A percentile compares a stretch with the other conserved stretches of the same genome.
phyloP scores from a whole-genome alignment of 2,113 vertebrate species.

The Cromileptes altivelis region DNA sequence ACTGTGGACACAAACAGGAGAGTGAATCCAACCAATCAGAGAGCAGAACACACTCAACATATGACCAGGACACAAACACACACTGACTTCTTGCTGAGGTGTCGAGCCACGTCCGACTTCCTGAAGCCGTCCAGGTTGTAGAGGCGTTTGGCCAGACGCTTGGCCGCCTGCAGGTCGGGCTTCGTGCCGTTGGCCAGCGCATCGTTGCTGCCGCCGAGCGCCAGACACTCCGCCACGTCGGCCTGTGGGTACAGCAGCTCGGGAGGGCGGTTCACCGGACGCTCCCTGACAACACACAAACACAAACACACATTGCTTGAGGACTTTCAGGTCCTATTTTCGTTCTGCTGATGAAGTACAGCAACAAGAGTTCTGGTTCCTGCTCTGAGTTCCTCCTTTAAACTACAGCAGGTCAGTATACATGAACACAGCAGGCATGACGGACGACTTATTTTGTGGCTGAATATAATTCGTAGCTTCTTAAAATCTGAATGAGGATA shows the following conservation, averaged over 20 bases:
- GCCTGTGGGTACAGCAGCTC: slow-evolving; percentile 88
- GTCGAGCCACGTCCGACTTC: slow-evolving; percentile 94
- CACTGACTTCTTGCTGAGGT: slow-evolving; percentile 94
- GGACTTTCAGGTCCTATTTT: slow-evolving; percentile 29
- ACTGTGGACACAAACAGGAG: slow-evolving; percentile 78
- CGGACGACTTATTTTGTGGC: no score
- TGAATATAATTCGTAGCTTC: no score
- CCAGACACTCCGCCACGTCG: slow-evolving; percentile 90
- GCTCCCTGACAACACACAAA: slow-evolving; percentile 73
- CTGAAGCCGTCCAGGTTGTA: slow-evolving; percentile 95
- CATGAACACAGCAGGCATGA: no score
- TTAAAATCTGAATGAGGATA: no score
- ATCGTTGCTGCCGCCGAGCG: slow-evolving; percentile 88
- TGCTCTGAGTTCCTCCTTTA: slow-evolving; percentile 24
- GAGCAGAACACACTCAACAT: no score
- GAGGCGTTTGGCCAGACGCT: slow-evolving; percentile 93
- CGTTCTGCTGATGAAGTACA: neutral
- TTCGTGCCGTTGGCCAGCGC: slow-evolving; percentile 91
- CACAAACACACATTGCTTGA: neutral
- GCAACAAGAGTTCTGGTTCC: slow-evolving; percentile 8
- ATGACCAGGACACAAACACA: neutral
- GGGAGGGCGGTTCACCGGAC: slow-evolving; percentile 52
- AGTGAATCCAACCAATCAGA: neutral
- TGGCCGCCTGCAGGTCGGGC: slow-evolving; percentile 92
- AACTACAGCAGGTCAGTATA: no score